phyloP scores from a whole-genome alignment of 2,888 invertebrate species.

The Steromphala cineraria region DNA sequence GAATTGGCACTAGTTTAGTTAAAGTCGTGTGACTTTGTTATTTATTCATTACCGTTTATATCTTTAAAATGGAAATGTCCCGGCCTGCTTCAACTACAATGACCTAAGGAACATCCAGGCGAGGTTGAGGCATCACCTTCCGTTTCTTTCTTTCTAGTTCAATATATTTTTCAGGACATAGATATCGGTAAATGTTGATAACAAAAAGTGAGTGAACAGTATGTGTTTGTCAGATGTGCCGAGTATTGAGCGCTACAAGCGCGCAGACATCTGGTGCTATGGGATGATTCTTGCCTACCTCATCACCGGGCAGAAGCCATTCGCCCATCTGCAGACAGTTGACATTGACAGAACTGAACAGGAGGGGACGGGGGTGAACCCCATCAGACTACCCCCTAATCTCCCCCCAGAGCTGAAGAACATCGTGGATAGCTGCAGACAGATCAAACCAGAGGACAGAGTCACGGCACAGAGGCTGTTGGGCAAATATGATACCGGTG shows the following conservation, averaged over 20 bases:
- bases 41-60: too few species aligned
- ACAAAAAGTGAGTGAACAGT: too few species aligned
- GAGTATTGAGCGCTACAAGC: conserved; percentile 26
- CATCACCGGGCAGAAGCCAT: conserved; percentile 33
- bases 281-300: conserved; percentile 32
- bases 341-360: not conserved
- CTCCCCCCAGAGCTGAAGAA: not conserved
- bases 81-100: too few species aligned
- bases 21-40: too few species aligned
- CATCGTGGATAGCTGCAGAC: conserved; percentile 14
- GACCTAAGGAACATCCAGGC: too few species aligned
- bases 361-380: not conserved
- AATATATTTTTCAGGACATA: too few species aligned
- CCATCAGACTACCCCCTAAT: not conserved
- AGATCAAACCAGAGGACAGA: conserved; percentile 19
- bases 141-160: too few species aligned
- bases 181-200: too few species aligned
- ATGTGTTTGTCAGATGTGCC: not conserved
- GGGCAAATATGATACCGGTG: conserved; percentile 19
- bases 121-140: too few species aligned
- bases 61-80: too few species aligned
- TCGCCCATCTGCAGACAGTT: conserved; percentile 5
- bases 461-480: conserved; percentile 19
- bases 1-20: too few species aligned
- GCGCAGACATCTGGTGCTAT: conserved; percentile 36